Conservation (phyloP, 1,140 invertebrate species). For the Hermetia illucens region DNA sequence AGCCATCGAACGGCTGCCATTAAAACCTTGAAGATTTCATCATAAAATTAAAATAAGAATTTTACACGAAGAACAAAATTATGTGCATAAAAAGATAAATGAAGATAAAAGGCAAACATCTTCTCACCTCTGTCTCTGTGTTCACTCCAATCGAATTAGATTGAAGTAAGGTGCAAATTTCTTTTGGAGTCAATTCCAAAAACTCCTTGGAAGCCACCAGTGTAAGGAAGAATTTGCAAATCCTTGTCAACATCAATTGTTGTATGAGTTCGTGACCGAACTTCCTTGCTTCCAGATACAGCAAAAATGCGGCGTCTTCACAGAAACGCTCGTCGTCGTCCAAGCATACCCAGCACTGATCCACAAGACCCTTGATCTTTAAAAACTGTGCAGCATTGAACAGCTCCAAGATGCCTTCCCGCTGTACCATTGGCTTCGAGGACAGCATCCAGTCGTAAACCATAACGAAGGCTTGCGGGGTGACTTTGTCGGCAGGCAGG, state of each 20-base stretch:
- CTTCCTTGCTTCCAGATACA: slow-evolving; percentile 45
- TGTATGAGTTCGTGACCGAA: slow-evolving; percentile 9
- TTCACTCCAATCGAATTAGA: slow-evolving; percentile 54
- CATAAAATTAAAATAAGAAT: too few relatives aligned
- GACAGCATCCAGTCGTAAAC: slow-evolving; percentile 66
- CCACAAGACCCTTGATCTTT: slow-evolving; percentile 50
- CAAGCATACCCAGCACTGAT: slow-evolving; percentile 58
- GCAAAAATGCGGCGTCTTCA: slow-evolving; percentile 53
- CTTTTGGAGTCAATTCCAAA: slow-evolving; percentile 42
- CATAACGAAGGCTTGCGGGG: slow-evolving; percentile 43
- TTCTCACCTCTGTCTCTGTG: slow-evolving; percentile 40
- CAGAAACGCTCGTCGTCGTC: slow-evolving; percentile 47
- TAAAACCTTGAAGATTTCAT: slow-evolving; percentile 53
- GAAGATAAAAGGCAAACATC: slow-evolving; percentile 6
- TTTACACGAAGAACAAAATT: slow-evolving; percentile 4
- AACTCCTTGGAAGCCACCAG: slow-evolving; percentile 55
- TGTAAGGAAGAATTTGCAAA: slow-evolving; percentile 54
- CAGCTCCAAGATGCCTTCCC: slow-evolving; percentile 51
- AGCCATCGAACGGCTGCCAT: slow-evolving; percentile 62
- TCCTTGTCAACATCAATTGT: slow-evolving; percentile 52
- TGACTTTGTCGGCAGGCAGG: slow-evolving; percentile 33
- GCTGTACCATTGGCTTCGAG: slow-evolving; percentile 39
- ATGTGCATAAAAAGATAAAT: too few relatives aligned
- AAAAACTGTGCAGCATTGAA: slow-evolving; percentile 51
- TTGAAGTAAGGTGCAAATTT: slow-evolving; percentile 43